phyloP scores from a whole-genome alignment of 2,113 vertebrate species.

The Misgurnus anguillicaudatus region DNA sequence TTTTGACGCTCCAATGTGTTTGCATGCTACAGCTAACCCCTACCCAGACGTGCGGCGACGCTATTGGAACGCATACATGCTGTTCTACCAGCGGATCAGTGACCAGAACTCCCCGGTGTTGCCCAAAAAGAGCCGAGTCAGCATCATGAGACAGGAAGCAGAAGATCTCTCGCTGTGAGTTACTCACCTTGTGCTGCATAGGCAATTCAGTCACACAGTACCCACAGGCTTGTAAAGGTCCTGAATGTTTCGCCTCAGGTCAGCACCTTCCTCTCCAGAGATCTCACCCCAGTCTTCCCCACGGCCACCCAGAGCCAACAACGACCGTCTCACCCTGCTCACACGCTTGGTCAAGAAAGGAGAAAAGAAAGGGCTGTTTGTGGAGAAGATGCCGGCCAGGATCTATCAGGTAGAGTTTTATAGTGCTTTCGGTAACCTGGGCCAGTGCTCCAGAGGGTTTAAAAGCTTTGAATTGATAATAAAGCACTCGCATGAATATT shows the following conservation, averaged over 20 bases:
- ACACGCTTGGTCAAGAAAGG: slow-evolving; percentile 96
- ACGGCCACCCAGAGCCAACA: slow-evolving; percentile 91
- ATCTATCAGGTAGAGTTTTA: slow-evolving; percentile 88
- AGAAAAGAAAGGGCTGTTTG: slow-evolving; percentile 97
- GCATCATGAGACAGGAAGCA: slow-evolving; percentile 94
- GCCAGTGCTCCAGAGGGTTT: no score
- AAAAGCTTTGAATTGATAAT: no score
- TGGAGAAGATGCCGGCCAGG: slow-evolving; percentile 95
- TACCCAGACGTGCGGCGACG: slow-evolving; percentile 93
- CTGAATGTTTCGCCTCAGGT: slow-evolving; percentile 69
- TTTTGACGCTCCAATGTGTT: neutral
- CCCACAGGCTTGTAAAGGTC: neutral
- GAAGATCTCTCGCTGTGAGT: slow-evolving; percentile 95
- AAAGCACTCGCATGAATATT: no score
- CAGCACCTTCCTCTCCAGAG: slow-evolving; percentile 96
- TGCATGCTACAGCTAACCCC: slow-evolving; percentile 81
- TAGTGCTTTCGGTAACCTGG: neutral
- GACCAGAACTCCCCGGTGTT: slow-evolving; percentile 95
- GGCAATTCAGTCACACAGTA: neutral
- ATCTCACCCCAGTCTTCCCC: slow-evolving; percentile 97
- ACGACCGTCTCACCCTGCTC: slow-evolving; percentile 92
- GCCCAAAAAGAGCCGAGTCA: slow-evolving; percentile 97
- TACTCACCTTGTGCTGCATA: neutral
- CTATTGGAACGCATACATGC: slow-evolving; percentile 99
- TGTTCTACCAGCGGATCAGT: slow-evolving; percentile 96